A percentile compares a stretch with the other conserved stretches of the same genome.
Conservation (phyloP, 2,113 vertebrate genomes). For the Vicugna pacos region DNA sequence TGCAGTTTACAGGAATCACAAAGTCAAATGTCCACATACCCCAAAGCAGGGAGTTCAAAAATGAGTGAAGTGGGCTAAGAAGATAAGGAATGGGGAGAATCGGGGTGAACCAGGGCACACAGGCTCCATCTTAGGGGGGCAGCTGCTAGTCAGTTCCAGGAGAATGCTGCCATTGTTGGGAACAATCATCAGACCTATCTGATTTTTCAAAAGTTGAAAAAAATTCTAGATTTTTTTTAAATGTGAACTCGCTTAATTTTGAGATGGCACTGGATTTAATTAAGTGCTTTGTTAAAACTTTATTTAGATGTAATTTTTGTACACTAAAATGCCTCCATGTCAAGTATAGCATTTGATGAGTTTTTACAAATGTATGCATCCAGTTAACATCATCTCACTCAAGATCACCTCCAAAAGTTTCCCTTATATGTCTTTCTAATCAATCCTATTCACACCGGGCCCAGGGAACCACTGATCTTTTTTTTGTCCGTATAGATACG, state of each 20-base stretch:
- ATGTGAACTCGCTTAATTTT: neutral
- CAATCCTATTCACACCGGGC: neutral
- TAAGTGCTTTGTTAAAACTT: neutral
- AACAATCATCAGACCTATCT: neutral
- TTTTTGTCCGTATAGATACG: neutral
- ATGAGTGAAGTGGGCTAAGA: neutral
- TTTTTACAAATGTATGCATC: neutral
- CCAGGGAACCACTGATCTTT: neutral
- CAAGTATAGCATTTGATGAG: neutral
- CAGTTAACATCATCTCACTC: neutral
- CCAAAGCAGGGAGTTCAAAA: neutral
- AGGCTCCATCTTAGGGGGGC: rapidly evolving
- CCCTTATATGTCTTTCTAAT: neutral
- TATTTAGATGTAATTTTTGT: neutral
- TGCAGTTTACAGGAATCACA: conserved; percentile 21
- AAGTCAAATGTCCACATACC: neutral
- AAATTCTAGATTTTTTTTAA: neutral
- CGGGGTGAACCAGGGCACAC: rapidly evolving
- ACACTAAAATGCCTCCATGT: neutral
- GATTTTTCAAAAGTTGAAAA: neutral
- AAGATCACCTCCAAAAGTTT: neutral
- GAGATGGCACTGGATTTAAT: neutral
- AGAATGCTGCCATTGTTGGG: neutral
- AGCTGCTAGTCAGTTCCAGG: neutral
- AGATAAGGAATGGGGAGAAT: neutral